Conservation (phyloP, 2,113 vertebrate genomes). For the Craseonycteris thonglongyai region DNA sequence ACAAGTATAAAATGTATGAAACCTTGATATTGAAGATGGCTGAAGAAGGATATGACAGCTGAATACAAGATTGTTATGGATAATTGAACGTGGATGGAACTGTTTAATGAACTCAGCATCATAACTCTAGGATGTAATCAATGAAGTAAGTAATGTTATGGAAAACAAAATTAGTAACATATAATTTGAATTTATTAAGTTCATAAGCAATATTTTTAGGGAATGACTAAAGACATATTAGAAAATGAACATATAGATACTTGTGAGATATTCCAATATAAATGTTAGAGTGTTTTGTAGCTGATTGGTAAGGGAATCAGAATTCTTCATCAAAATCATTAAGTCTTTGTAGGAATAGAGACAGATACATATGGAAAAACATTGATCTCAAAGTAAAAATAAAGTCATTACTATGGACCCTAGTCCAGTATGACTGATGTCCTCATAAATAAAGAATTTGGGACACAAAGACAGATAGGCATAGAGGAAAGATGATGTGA, state of each 20-base stretch:
- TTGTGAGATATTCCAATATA: neutral
- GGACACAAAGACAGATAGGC: neutral
- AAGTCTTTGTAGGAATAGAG: neutral
- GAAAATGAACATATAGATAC: neutral
- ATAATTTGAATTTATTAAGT: neutral
- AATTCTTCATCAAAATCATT: neutral
- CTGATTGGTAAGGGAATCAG: neutral
- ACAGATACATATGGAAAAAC: neutral
- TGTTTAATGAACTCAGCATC: neutral
- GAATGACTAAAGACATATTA: neutral
- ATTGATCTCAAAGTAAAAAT: neutral
- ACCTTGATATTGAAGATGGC: neutral
- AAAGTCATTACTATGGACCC: neutral
- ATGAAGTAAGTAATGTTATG: neutral
- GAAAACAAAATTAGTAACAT: neutral
- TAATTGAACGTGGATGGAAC: neutral
- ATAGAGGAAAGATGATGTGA: neutral
- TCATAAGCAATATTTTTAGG: neutral
- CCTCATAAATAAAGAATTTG: neutral
- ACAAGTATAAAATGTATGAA: neutral
- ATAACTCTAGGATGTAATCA: neutral
- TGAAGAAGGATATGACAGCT: neutral
- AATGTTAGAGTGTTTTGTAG: neutral
- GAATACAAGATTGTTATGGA: neutral
- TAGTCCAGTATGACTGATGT: neutral